These are phyloP conservation scores for Aurelia aurita complex sp. Pacific DNA, from an alignment of 30 jellyfish, hydroid and myxozoan genomes.

Conservation along the genomic window DNA sequence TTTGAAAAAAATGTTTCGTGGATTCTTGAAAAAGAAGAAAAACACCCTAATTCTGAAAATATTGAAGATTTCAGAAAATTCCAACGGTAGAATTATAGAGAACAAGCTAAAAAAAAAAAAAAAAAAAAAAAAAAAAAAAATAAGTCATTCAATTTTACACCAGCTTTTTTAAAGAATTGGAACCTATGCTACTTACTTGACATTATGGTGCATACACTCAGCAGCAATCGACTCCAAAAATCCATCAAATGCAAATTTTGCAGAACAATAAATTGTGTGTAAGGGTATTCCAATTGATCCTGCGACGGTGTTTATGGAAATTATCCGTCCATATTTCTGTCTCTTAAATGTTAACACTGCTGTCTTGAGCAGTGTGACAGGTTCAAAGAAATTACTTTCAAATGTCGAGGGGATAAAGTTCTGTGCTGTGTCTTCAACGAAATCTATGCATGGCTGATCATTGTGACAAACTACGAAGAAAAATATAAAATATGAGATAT, in stretches of 20 bases:
- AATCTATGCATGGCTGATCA: constrained; percentile 37
- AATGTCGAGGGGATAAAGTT: constrained; percentile 28
- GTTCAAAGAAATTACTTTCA: constrained; percentile 52
- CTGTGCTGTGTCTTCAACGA: constrained; percentile 14
- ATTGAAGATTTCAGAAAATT: no score
- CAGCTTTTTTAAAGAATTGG: no score
- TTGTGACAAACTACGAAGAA: constrained; percentile 45
- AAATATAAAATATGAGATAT: not conserved
- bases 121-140: no score
- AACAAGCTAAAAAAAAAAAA: no score
- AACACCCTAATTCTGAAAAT: no score
- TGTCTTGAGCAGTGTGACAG: constrained; percentile 23
- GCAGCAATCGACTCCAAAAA: constrained; percentile 59
- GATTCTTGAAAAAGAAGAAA: no score
- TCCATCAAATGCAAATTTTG: constrained; percentile 69
- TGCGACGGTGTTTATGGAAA: constrained; percentile 44
- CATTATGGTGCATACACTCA: constrained; percentile 42
- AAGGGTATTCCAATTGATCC: constrained; percentile 59
- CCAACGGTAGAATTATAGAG: no score
- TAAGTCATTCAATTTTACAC: no score
- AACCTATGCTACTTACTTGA: constrained; percentile 42
- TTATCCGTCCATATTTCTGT: constrained; percentile 38
- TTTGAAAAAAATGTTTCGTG: no score
- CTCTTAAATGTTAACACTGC: constrained; percentile 44
- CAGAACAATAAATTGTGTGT: constrained; percentile 50